A percentile compares a stretch with the other conserved stretches of the same genome.
phyloP scores from a whole-genome alignment of 2,888 invertebrate genomes.

The Eupelmus urozonus region DNA sequence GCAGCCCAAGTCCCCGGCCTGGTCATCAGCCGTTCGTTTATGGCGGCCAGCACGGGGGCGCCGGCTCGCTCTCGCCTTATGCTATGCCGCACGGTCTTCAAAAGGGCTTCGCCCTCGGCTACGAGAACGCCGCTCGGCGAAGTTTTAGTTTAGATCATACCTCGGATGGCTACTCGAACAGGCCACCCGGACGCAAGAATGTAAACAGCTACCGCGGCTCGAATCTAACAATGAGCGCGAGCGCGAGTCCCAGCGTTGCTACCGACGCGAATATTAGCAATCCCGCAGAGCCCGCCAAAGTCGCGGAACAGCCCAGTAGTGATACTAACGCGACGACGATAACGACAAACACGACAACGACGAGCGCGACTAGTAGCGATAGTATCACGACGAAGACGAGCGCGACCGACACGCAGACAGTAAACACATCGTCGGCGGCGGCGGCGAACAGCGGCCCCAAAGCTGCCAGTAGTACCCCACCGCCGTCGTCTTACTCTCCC shows the following conservation, averaged over 20 bases:
- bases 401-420: neutral
- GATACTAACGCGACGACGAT: neutral
- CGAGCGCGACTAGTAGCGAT: neutral
- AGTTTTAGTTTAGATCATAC: constrained; percentile 27
- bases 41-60: constrained; percentile 1
- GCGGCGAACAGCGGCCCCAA: constrained; percentile 45
- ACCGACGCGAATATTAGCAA: constrained; percentile 39
- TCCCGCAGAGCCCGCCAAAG: neutral
- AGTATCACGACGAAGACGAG: neutral
- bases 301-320: neutral
- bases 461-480: constrained; percentile 59
- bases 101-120: constrained; percentile 14
- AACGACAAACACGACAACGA: neutral
- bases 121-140: constrained; percentile 23
- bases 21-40: constrained; percentile 32
- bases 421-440: constrained; percentile 43
- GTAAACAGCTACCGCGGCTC: constrained; percentile 47
- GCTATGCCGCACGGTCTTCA: constrained; percentile 27
- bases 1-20: neutral
- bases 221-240: constrained; percentile 50
- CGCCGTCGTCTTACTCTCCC: constrained; percentile 70
- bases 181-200: constrained; percentile 2
- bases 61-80: constrained; percentile 22
- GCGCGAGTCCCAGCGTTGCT: constrained; percentile 30
- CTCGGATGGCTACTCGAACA: constrained; percentile 18